Base-by-base conservation (phyloP, 1,140 invertebrate genomes). In the Drosophila subpulchrella region DNA sequence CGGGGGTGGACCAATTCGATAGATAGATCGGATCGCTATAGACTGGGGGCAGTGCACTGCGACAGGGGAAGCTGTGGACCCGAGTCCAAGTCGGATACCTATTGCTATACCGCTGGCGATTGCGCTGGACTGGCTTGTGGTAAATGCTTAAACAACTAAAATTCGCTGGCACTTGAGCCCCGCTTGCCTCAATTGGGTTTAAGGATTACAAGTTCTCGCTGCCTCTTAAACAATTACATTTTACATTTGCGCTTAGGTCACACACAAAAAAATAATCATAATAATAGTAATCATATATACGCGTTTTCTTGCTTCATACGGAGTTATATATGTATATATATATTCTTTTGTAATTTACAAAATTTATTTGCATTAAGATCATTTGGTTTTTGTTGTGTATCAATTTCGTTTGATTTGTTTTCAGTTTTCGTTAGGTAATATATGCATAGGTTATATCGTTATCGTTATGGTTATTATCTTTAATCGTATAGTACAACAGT, bases 71-170 rank as follows among this genome's bases (percentile, higher is more conserved):
- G 58, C 58, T 51, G 11, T 39, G 20, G 20, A 55, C 57, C 30
- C 38, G 17, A 51, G 41, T 53, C 50, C 20, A 15, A 39, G 34
- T 48, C 44, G 27, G 46, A 47, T 47, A 39, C 55, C 42, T 20
- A 63, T 60, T 54, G 44, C 24, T 55, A 41, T 41, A 34, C 71
- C 63, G 41, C 32, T 70, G 48, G 54, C 70, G 78, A 57, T 47
- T 50, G 42, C 47, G 62, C 58, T 79, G 47, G 76, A 57, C 62
- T 62, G 56, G 39, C 36, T 67, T 56, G 55, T 65, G 59, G 38
- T 85, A 85, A 84, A 84, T 84, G 77, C 81, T 81, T 85, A 84
- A 74, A 85, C 73, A 83, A 83, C 80, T 83, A 84, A 85, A 85
- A 84, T 84, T 81, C 73, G 77, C 72, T 85, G 81, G 66, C 77